Conservation (phyloP, 2,888 invertebrate species). For the Nemoura dubitans region DNA sequence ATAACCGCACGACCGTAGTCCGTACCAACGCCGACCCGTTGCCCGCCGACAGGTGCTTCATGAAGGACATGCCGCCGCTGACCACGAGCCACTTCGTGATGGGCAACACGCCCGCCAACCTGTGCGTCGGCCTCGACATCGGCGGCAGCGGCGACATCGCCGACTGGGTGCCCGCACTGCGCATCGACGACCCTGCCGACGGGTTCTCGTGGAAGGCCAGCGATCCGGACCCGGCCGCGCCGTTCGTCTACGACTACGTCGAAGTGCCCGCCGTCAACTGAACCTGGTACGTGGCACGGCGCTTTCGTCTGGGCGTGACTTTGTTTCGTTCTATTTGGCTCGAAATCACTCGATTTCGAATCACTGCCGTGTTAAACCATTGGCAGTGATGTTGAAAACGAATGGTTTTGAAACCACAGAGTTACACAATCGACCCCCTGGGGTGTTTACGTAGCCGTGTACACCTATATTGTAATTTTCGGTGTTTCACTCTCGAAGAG, state of each 20-base stretch:
- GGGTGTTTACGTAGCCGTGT: too few relatives aligned
- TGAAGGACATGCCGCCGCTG: conserved; percentile 69
- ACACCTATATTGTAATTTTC: too few relatives aligned
- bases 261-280: conserved; percentile 59
- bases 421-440: too few relatives aligned
- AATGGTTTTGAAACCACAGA: too few relatives aligned
- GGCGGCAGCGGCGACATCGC: conserved; percentile 54
- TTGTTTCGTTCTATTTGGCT: too few relatives aligned
- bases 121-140: conserved; percentile 60
- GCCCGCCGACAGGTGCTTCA: conserved; percentile 64
- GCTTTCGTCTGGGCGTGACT: too few relatives aligned
- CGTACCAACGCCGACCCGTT: too few relatives aligned
- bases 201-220: conserved; percentile 20
- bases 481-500: too few relatives aligned
- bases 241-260: conserved; percentile 59
- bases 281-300: not conserved
- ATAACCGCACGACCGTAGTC: too few relatives aligned
- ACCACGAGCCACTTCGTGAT: conserved; percentile 68
- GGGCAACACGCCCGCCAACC: conserved; percentile 60
- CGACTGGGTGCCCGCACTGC: conserved; percentile 43
- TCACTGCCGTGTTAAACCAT: too few relatives aligned
- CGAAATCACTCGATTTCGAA: too few relatives aligned
- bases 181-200: conserved; percentile 14
- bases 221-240: conserved; percentile 54
- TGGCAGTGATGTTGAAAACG: too few relatives aligned